Evolutionary conservation across 2,797 vertebrate species (phyloP).

Genomic region (Urocyon cinereoargenteus): DNA sequence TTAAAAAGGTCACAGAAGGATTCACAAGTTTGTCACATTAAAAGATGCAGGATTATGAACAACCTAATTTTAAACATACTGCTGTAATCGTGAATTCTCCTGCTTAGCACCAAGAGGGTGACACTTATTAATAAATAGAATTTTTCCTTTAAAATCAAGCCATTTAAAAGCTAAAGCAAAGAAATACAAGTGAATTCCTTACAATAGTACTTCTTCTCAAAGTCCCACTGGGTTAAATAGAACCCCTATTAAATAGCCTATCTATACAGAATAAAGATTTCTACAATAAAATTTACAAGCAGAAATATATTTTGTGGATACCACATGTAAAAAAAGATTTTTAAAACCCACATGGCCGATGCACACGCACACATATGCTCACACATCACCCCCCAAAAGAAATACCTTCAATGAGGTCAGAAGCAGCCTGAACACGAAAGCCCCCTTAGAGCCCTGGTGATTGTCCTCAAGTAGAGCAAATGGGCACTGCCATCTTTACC

Average conservation of each 20-base stretch:
- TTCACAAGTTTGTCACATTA: slow-evolving; percentile 68
- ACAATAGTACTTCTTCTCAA: slow-evolving; percentile 74
- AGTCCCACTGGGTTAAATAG: slow-evolving; percentile 29
- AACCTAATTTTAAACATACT: slow-evolving; percentile 49
- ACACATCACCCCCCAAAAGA: neutral
- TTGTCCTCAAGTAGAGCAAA: slow-evolving; percentile 72
- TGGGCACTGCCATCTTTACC: neutral
- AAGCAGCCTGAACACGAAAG: slow-evolving; percentile 57
- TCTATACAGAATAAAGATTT: slow-evolving; percentile 75
- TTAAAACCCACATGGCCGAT: slow-evolving; percentile 63
- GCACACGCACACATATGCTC: neutral
- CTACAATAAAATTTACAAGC: slow-evolving; percentile 81
- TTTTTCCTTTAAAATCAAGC: slow-evolving; percentile 75
- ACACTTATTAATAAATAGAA: slow-evolving; percentile 78
- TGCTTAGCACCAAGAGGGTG: slow-evolving; percentile 78
- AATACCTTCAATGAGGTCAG: slow-evolving; percentile 65
- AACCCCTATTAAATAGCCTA: slow-evolving; percentile 67
- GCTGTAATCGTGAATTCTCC: slow-evolving; percentile 61
- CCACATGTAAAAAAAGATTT: slow-evolving; percentile 71
- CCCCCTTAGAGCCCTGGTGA: slow-evolving; percentile 69
- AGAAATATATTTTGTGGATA: slow-evolving; percentile 83
- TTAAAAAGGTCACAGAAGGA: slow-evolving; percentile 66
- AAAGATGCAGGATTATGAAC: slow-evolving; percentile 45
- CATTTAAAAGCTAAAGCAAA: slow-evolving; percentile 71
- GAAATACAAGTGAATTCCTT: slow-evolving; percentile 64